Evolutionary conservation across 2,797 vertebrate species (phyloP).

Genomic region (Acrocephalus scirpaceus): DNA sequence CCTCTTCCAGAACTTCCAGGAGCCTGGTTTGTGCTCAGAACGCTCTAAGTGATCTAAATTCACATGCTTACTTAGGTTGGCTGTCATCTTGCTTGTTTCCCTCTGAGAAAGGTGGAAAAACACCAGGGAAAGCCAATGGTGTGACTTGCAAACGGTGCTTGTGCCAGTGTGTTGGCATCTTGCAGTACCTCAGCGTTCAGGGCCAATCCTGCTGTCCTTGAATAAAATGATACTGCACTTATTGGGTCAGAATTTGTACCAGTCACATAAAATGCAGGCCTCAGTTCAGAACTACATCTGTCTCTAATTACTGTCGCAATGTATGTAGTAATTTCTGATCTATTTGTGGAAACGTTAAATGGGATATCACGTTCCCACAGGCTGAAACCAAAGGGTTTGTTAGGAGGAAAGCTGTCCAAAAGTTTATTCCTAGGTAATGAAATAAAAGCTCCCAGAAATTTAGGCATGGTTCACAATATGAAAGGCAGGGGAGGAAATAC

Average conservation of each 20-base stretch:
- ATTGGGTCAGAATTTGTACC: not conserved
- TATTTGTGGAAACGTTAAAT: not conserved
- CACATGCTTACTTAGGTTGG: not conserved
- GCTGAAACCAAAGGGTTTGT: not conserved
- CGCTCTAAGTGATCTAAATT: not conserved
- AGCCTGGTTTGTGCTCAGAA: not conserved
- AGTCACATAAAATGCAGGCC: not conserved
- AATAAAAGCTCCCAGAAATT: not conserved
- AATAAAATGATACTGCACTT: not conserved
- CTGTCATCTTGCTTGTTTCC: not conserved
- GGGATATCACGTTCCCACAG: not conserved
- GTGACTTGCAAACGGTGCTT: rapidly evolving
- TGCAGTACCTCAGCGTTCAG: not conserved
- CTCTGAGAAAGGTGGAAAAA: not conserved
- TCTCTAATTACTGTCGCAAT: not conserved
- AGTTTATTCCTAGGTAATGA: not conserved
- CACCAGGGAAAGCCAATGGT: rapidly evolving
- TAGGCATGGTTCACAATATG: not conserved
- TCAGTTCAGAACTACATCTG: not conserved
- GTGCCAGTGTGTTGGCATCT: not conserved
- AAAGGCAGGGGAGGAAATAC: not conserved
- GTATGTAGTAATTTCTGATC: slow-evolving; percentile 12
- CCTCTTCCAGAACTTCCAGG: not conserved
- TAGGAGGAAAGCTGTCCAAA: not conserved
- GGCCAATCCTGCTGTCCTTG: not conserved